Evolutionary conservation across 2,888 invertebrate genomes (phyloP).

Genomic region (Boloria euphrosyne): DNA sequence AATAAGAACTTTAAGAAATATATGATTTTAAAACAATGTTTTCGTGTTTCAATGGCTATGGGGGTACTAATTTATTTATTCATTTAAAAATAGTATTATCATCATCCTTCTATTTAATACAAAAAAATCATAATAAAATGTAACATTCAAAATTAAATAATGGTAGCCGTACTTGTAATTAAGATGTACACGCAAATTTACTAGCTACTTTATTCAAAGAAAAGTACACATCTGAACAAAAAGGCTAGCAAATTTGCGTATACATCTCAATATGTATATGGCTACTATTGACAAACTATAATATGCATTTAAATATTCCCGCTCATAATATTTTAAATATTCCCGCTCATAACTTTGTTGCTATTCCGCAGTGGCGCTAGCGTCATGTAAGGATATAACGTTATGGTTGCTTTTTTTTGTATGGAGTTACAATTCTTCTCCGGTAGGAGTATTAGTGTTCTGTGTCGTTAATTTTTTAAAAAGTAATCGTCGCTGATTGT

Average conservation of each 20-base stretch:
- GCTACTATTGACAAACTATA: neutral
- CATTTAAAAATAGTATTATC: too few species aligned
- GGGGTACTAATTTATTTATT: too few species aligned
- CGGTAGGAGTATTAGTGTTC: neutral
- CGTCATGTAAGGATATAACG: slow-evolving; percentile 2
- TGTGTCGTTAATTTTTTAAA: too few species aligned
- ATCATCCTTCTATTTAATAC: neutral
- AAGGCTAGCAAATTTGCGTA: neutral
- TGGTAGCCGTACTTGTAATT: too few species aligned
- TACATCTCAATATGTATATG: neutral
- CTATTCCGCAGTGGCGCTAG: slow-evolving; percentile 4
- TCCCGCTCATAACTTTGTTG: slow-evolving; percentile 1
- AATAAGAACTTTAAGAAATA: slow-evolving; percentile 19
- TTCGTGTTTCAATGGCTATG: too few species aligned
- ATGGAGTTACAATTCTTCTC: slow-evolving; percentile 1
- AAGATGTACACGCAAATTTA: too few species aligned
- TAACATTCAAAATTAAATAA: too few species aligned
- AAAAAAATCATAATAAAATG: too few species aligned
- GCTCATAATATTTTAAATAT: neutral
- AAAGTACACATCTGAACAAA: too few species aligned
- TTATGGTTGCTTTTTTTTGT: slow-evolving; percentile 9
- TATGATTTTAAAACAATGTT: slow-evolving; percentile 3
- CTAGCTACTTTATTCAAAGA: too few species aligned
- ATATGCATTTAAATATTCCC: neutral
- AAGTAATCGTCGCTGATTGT: too few species aligned